phyloP scores from a whole-genome alignment of 2,888 invertebrate genomes.

The Drosophila seclusa region DNA sequence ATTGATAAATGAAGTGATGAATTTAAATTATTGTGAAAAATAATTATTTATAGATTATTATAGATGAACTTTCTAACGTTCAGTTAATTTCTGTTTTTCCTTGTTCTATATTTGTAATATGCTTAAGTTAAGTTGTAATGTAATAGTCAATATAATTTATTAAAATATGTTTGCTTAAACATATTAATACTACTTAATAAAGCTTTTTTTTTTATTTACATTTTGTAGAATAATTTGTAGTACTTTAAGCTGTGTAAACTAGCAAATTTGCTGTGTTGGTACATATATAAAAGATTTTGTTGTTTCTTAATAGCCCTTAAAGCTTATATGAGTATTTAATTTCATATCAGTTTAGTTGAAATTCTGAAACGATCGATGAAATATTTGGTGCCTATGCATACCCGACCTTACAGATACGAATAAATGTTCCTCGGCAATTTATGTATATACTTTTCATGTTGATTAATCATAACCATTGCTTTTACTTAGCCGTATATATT shows the following conservation, averaged over 20 bases:
- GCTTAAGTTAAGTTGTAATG: slow-evolving; percentile 42
- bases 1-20: slow-evolving; percentile 48
- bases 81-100: slow-evolving; percentile 6
- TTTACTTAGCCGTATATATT: background rate
- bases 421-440: background rate
- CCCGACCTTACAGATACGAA: background rate
- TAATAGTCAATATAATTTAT: slow-evolving; percentile 34
- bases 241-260: background rate
- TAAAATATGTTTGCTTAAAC: slow-evolving; percentile 38
- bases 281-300: background rate
- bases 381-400: background rate
- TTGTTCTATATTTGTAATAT: slow-evolving; percentile 42
- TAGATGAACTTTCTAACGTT: slow-evolving; percentile 4
- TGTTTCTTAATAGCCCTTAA: background rate
- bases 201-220: slow-evolving; percentile 22
- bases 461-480: background rate
- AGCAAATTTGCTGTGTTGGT: background rate
- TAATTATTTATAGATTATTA: slow-evolving; percentile 8
- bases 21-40: slow-evolving; percentile 35
- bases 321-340: slow-evolving; percentile 12
- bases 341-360: background rate
- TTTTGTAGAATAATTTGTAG: slow-evolving; percentile 1
- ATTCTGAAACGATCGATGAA: background rate
- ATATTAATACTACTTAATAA: slow-evolving; percentile 21
- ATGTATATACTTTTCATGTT: background rate